These are phyloP conservation scores for Peromyscus nudipes DNA, from an alignment of 2,797 vertebrate genomes.

Conservation along the genomic window DNA sequence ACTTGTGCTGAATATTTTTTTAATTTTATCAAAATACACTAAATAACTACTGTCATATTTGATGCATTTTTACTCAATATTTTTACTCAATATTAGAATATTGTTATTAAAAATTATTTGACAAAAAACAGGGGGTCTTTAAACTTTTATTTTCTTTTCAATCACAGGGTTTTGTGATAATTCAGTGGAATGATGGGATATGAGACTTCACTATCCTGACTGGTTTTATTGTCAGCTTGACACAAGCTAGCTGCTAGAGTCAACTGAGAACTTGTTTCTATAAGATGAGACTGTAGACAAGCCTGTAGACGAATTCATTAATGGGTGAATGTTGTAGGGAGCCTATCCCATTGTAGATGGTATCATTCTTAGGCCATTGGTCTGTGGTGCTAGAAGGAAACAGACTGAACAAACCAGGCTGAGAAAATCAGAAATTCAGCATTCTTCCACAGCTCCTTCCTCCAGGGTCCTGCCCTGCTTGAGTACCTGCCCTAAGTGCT, in stretches of 20 bases:
- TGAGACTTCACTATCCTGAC: not conserved
- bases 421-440: not conserved
- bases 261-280: not conserved
- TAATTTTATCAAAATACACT: slow-evolving; percentile 31
- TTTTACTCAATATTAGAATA: not conserved
- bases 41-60: slow-evolving; percentile 31
- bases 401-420: not conserved
- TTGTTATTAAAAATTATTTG: slow-evolving; percentile 46
- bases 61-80: not conserved
- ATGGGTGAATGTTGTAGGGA: not conserved
- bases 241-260: not conserved
- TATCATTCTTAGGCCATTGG: not conserved
- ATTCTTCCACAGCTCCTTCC: too few species aligned
- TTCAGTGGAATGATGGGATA: not conserved
- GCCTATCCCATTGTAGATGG: too few species aligned
- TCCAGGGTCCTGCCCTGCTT: not conserved
- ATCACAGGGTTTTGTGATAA: too few species aligned
- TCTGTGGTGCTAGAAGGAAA: too few species aligned
- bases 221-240: not conserved
- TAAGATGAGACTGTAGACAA: not conserved
- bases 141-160: not conserved
- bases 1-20: not conserved
- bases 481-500: not conserved
- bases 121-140: not conserved
- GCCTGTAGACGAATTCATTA: not conserved